Conservation (phyloP, 2,888 invertebrate genomes). For the Hydriomena furcata region DNA sequence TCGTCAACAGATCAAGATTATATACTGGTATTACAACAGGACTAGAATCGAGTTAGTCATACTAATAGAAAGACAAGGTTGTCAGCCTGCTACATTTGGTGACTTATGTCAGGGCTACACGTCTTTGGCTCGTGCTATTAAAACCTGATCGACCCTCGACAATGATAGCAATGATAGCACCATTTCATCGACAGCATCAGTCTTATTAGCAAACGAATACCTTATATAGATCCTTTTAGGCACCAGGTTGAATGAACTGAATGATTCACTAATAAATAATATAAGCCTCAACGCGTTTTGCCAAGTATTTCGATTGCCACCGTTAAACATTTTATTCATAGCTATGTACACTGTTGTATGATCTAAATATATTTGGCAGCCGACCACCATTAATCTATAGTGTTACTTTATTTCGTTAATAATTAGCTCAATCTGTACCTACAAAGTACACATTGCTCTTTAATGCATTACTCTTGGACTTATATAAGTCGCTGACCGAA, state of each 20-base stretch:
- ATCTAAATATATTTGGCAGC: slow-evolving; percentile 35
- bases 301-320: slow-evolving; percentile 45
- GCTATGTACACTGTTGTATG: slow-evolving; percentile 25
- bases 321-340: slow-evolving; percentile 35
- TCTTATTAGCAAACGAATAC: slow-evolving; percentile 55
- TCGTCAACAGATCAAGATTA: slow-evolving; percentile 40
- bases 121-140: slow-evolving; percentile 52
- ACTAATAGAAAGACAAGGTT: slow-evolving; percentile 75
- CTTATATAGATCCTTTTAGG: slow-evolving; percentile 53
- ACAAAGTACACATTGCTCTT: slow-evolving; percentile 40
- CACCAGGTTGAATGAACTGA: slow-evolving; percentile 56
- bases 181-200: slow-evolving; percentile 56
- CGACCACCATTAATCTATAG: slow-evolving; percentile 37
- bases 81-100: slow-evolving; percentile 77
- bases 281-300: slow-evolving; percentile 41
- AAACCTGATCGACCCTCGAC: slow-evolving; percentile 48
- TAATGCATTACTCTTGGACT: slow-evolving; percentile 40
- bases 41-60: slow-evolving; percentile 54
- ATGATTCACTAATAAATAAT: slow-evolving; percentile 60
- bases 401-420: slow-evolving; percentile 39
- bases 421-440: slow-evolving; percentile 34
- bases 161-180: slow-evolving; percentile 41
- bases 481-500: slow-evolving; percentile 43
- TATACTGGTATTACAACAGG: slow-evolving; percentile 49
- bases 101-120: slow-evolving; percentile 77